Conservation (phyloP, 1,140 invertebrate genomes). For the Nylanderia fulva region DNA sequence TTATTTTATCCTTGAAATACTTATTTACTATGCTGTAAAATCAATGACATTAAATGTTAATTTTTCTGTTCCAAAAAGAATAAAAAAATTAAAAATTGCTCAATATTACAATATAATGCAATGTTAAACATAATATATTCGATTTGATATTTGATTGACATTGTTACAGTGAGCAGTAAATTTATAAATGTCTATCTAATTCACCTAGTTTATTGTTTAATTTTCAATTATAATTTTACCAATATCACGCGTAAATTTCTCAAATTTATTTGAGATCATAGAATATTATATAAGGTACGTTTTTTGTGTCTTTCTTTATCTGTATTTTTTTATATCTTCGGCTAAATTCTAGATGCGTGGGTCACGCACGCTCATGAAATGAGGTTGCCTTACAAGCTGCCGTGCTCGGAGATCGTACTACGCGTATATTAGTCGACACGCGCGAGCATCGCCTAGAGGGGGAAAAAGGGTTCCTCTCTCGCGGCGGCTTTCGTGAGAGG, state of each 20-base stretch:
- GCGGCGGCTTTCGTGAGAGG: constrained; percentile 75
- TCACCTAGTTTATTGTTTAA: background rate
- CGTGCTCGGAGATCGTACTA: constrained; percentile 66
- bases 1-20: background rate
- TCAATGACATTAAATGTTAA: background rate
- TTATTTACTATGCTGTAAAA: background rate
- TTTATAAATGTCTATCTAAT: too few species aligned
- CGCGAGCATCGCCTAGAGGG: constrained; percentile 17
- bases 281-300: background rate
- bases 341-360: background rate
- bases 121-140: background rate
- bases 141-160: background rate
- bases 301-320: background rate
- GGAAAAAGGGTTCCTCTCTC: constrained; percentile 35
- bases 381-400: constrained; percentile 67
- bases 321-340: background rate
- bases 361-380: constrained; percentile 17
- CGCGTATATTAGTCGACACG: constrained; percentile 64
- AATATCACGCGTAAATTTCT: background rate
- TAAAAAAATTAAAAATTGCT: background rate
- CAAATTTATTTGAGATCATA: background rate
- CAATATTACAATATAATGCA: background rate
- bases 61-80: background rate
- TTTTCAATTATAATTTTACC: background rate
- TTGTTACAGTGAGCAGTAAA: background rate